A percentile compares a stretch with the other conserved stretches of the same genome.
Conservation (phyloP, 1,140 invertebrate species). For the Himalopsyche phryganea region DNA sequence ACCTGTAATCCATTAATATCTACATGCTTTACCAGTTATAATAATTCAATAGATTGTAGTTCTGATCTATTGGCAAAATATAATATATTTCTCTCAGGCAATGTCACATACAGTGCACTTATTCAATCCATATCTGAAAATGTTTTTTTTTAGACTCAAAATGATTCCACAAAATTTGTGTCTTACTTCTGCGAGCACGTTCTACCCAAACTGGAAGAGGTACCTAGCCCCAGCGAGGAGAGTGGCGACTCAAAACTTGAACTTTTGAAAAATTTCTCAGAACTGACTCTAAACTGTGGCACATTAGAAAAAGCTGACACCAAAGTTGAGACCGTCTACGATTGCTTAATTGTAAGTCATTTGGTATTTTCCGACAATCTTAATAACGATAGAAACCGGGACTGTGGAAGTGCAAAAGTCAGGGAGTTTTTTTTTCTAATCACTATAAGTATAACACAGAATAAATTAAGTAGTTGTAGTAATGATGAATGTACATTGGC, state of each 20-base stretch:
- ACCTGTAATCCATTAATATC: neutral
- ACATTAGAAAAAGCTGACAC: conserved; percentile 70
- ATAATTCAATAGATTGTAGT: neutral
- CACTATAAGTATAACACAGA: no score
- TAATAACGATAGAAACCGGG: no score
- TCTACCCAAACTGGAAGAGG: conserved; percentile 62
- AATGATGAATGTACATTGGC: no score
- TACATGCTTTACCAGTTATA: neutral
- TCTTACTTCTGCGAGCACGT: conserved; percentile 84
- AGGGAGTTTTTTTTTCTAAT: no score
- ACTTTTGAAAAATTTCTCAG: conserved; percentile 83
- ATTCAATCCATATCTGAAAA: no score
- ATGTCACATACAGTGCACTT: no score
- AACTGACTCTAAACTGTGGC: conserved; percentile 74
- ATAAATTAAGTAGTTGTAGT: no score
- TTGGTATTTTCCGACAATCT: no score
- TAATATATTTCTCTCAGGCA: no score
- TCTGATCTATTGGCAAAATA: no score
- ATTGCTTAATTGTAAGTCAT: conserved; percentile 72
- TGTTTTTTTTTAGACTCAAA: conserved; percentile 75
- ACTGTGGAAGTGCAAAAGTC: neutral
- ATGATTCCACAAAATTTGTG: conserved; percentile 83
- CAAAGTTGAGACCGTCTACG: conserved; percentile 73
- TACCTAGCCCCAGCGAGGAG: conserved; percentile 55
- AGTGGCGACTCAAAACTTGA: conserved; percentile 73